These are phyloP conservation scores for Trichosurus vulpecula DNA, from an alignment of 2,797 vertebrate genomes.

Conservation along the genomic window DNA sequence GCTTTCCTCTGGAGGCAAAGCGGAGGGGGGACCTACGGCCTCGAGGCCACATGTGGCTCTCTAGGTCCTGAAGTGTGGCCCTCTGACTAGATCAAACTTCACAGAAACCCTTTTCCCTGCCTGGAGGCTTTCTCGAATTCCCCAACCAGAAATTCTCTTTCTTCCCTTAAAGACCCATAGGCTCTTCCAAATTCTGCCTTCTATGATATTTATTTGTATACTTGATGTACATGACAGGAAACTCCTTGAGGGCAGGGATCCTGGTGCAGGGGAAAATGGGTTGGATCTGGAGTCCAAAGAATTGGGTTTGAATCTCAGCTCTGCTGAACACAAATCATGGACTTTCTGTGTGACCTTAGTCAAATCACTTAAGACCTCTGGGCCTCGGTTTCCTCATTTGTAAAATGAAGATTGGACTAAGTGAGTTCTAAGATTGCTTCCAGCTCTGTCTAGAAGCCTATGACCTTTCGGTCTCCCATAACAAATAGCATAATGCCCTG, in stretches of 20 bases:
- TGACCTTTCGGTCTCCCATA: neutral
- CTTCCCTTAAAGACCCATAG: neutral
- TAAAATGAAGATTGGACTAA: neutral
- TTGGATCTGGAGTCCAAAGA: neutral
- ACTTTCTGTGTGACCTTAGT: neutral
- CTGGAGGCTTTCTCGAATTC: neutral
- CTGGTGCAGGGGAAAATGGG: neutral
- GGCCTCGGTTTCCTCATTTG: neutral
- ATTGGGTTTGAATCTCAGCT: neutral
- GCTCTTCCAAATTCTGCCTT: neutral
- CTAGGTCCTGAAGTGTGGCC: too few species aligned
- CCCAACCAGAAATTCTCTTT: neutral
- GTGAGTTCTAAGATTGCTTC: neutral
- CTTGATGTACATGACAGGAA: neutral
- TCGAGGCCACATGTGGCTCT: too few species aligned
- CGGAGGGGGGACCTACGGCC: too few species aligned
- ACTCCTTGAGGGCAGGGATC: neutral
- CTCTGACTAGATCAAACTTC: too few species aligned
- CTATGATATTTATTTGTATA: neutral
- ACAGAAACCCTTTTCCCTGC: too few species aligned
- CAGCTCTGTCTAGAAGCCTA: neutral
- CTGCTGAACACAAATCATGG: neutral
- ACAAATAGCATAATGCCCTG: neutral
- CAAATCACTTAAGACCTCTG: neutral
- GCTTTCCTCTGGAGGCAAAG: neutral